Conservation (phyloP, 1,140 invertebrate species). For the Temnothorax nylanderi region DNA sequence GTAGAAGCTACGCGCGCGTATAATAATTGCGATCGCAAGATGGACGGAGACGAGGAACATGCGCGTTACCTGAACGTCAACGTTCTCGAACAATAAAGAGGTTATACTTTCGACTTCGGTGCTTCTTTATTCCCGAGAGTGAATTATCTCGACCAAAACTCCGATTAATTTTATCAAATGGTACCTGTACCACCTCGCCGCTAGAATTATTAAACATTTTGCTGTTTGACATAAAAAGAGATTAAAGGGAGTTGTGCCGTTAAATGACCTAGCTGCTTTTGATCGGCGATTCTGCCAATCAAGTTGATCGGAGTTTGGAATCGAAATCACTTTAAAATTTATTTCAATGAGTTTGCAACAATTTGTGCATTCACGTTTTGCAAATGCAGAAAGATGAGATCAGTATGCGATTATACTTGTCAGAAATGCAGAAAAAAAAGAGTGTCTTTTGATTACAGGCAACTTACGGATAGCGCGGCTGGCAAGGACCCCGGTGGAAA, state of each 20-base stretch:
- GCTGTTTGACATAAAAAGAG: background rate
- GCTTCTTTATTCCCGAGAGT: background rate
- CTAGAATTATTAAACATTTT: background rate
- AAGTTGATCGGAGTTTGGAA: background rate
- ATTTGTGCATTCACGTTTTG: background rate
- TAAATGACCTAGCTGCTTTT: background rate
- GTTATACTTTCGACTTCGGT: background rate
- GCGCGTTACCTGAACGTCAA: background rate
- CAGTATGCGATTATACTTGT: background rate
- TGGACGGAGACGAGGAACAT: background rate
- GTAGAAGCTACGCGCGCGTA: background rate
- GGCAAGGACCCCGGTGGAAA: slow-evolving; percentile 75
- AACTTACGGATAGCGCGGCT: slow-evolving; percentile 71
- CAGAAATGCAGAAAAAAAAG: background rate
- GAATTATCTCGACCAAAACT: background rate
- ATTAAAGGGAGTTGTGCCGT: background rate
- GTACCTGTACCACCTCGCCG: background rate
- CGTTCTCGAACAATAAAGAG: background rate
- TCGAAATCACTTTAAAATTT: background rate
- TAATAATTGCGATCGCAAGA: slow-evolving; percentile 3
- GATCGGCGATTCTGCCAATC: background rate
- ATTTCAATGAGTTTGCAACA: background rate
- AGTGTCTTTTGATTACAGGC: slow-evolving; percentile 66
- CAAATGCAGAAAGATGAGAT: background rate
- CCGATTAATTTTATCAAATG: background rate